Base-by-base conservation (phyloP, 1,140 invertebrate genomes). In the Gryllus bimaculatus region DNA sequence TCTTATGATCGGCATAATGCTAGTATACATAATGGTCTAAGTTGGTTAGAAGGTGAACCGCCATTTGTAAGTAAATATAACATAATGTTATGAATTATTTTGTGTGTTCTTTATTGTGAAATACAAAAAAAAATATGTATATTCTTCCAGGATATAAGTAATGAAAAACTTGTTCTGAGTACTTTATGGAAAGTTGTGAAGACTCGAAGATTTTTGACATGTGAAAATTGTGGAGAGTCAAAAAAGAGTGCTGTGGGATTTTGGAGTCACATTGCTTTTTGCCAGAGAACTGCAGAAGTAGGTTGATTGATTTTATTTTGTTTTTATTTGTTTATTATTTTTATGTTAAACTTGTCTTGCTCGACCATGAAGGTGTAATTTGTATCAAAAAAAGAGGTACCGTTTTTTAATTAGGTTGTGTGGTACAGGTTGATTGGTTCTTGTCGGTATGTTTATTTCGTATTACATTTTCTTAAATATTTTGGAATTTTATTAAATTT, bases 231-330 rank as follows among this genome's bases (percentile, higher is more conserved):
- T 83, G 85, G 85, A 5, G 78, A 77, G 48, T 79, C 79, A 7
- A 89, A 90, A 81, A 87, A 86, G 5, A 92, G 91, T 54, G 86
- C 85, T 0, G 77, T 86, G 8, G 92, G 92, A 20, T 92, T 89
- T 81, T 85, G 90, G 74, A 91, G 91, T 0, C 92, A 93, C 83
- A 84, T 89, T 47, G 84, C 87, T 47, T 87, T 88, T 21, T 75
- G 20, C 39, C 74, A 75, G 10, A 47, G 39, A 12, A 75, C 10
- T 47, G 10, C 20, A 26, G 8, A 21, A 26, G 12, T 75, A 75
- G 39, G 26, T 47, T 26, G 2, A 75, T 0, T 75, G 20, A 26
- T 75, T 81, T n/a, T 39, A 74, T 79, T 74, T 81, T 48, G 78
- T 78, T 79, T 78, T 79, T 39, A 39, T 39, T 39, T 39, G 26